Conservation (phyloP, 1,140 invertebrate species). For the Meloidogyne exigua region DNA sequence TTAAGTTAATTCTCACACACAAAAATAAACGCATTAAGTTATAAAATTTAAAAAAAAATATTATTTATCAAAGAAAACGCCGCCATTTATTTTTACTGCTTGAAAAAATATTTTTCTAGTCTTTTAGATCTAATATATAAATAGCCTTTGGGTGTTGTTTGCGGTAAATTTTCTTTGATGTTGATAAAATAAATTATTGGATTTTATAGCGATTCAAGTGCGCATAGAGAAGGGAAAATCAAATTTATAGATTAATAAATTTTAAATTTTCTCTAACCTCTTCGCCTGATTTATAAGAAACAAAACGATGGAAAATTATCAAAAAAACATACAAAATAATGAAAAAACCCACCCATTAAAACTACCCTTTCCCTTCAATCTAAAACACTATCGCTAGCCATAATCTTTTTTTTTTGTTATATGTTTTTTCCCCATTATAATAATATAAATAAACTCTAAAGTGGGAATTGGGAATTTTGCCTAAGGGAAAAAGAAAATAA, state of each 20-base stretch:
- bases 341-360: no score
- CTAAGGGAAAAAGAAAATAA: neutral
- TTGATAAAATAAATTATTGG: neutral
- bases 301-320: no score
- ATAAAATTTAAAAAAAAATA: no score
- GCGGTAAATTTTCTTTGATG: slow-evolving; percentile 1
- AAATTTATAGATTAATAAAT: no score
- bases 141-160: neutral
- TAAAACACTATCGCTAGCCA: neutral
- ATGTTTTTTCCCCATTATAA: neutral
- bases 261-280: no score
- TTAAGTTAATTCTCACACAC: slow-evolving; percentile 1
- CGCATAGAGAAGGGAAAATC: neutral
- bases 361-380: no score
- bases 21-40: no score
- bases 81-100: neutral
- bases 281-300: no score
- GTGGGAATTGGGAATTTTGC: slow-evolving; percentile 1
- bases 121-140: neutral
- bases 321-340: no score
- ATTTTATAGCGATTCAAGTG: neutral
- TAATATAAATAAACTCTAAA: neutral
- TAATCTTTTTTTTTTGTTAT: neutral
- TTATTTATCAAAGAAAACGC: neutral
- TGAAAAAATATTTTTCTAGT: neutral